Evolutionary conservation across 2,113 vertebrate species (phyloP).

Genomic region (Hyaena hyaena): DNA sequence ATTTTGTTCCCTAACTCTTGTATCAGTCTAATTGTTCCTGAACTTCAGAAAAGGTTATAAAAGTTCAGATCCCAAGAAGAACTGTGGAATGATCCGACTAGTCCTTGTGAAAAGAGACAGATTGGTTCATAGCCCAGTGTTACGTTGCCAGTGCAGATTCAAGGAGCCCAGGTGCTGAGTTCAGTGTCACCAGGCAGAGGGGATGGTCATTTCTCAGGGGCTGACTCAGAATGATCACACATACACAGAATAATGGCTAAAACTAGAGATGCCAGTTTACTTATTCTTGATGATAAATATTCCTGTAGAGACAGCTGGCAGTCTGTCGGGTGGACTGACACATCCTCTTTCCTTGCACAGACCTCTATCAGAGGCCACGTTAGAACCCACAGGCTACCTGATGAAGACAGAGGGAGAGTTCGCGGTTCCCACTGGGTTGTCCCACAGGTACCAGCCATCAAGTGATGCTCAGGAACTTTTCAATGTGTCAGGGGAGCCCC

Average conservation of each 20-base stretch:
- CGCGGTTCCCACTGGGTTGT: no score
- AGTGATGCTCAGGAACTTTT: neutral
- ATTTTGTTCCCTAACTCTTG: neutral
- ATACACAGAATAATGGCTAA: neutral
- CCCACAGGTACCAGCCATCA: accelerated
- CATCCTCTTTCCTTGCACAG: neutral
- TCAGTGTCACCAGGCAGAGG: accelerated
- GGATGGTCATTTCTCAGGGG: no score
- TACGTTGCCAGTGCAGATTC: accelerated
- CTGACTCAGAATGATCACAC: no score
- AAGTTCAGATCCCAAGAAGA: neutral
- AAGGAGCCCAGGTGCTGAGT: neutral
- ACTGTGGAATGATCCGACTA: neutral
- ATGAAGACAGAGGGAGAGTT: neutral
- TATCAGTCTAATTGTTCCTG: neutral
- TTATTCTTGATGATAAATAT: neutral
- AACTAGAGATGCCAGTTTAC: neutral
- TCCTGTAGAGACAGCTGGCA: neutral
- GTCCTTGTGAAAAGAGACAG: neutral
- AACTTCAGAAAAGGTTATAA: neutral
- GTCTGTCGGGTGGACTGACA: neutral
- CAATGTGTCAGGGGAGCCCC: neutral
- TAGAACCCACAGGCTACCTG: neutral
- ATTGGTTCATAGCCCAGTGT: neutral
- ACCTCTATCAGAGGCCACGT: neutral